Base-by-base conservation (phyloP, 2,113 vertebrate genomes). In the Theristicus caerulescens region DNA sequence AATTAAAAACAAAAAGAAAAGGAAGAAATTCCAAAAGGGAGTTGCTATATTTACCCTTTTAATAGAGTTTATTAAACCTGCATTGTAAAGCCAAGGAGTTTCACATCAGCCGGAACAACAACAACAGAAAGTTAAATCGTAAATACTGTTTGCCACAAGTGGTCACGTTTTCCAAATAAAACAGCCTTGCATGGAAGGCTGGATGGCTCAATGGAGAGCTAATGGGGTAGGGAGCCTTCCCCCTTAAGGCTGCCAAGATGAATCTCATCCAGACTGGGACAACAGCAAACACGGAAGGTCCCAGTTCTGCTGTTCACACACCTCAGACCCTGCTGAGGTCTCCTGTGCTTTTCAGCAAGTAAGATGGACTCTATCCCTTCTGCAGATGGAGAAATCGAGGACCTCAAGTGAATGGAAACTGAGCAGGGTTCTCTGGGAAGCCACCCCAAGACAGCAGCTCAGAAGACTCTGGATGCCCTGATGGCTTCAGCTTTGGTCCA, bases 141-240 rank as follows among this genome's bases (percentile, higher is more conserved):
- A 51, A 73, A 54, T 24, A 16, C 16, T 4, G 55, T 12, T 86
- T 71, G 78, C 89, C 91, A 40, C 82, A 52, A 80, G 72, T 5
- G 16, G 24, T 90, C 79, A 55, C 2, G n/a, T 94, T 97, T 96
- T 95, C 96, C 96, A 94, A 70, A 96, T 80, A 82, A 97, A 97
- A 92, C 5, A 8, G 66, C 70, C 22, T 86, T 31, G 26, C 58
- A 11, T 44, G 92, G 84, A 19, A 64, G 49, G n/a, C 34, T 79
- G 91, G 57, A 13, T 54, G 38, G 66, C 42, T 90, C 79, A 31
- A 0, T 10, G 71, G 92, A 52, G 81, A 92, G 76, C 71, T 92
- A 59, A 26, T 34, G 70, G 76, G 49, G n/a, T 34, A 31, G 44
- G 42, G 52, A 78, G 15, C 7, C 6, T 82, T 92, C 59, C 17